A percentile compares a stretch with the other conserved stretches of the same genome.
Evolutionary conservation across 2,113 vertebrate species (phyloP).

Genomic region (Cephalopterus ornatus): DNA sequence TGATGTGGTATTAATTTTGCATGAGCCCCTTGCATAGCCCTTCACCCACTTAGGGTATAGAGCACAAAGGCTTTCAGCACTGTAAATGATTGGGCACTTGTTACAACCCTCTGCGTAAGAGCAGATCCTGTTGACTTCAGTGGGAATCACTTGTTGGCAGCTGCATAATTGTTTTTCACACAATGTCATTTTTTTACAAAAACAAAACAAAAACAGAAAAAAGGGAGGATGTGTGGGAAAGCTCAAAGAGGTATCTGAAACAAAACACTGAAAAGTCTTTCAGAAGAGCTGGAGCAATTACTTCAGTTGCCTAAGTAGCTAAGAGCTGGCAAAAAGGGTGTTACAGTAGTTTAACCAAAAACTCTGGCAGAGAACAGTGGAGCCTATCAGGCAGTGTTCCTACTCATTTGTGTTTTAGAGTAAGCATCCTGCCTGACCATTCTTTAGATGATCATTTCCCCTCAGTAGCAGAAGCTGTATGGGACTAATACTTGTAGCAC

Average conservation of each 20-base stretch:
- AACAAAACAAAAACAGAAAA: not conserved
- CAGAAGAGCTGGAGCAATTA: not conserved
- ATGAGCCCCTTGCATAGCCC: not conserved
- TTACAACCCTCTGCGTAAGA: not conserved
- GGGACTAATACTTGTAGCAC: not conserved
- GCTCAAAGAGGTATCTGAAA: not conserved
- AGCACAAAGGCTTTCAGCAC: constrained; percentile 1
- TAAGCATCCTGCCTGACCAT: not conserved
- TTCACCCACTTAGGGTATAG: not conserved
- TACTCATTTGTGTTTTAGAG: not conserved
- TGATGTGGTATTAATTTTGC: constrained; percentile 48
- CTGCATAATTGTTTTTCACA: constrained; percentile 16
- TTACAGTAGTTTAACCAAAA: not conserved
- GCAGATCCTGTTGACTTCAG: constrained; percentile 13
- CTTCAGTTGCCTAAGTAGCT: not conserved
- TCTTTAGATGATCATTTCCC: not conserved
- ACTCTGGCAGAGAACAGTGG: not conserved
- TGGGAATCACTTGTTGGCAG: constrained; percentile 18
- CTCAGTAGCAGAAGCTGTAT: not conserved
- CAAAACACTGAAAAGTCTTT: not conserved
- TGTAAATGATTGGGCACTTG: not conserved
- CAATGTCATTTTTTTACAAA: not conserved
- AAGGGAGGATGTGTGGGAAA: not conserved
- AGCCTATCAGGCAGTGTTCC: not conserved
- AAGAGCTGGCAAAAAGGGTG: not conserved